Evolutionary conservation across 2,888 invertebrate species (phyloP), one percentile per base, ranked within the genome.

Genomic region (Plebejus anna): DNA sequence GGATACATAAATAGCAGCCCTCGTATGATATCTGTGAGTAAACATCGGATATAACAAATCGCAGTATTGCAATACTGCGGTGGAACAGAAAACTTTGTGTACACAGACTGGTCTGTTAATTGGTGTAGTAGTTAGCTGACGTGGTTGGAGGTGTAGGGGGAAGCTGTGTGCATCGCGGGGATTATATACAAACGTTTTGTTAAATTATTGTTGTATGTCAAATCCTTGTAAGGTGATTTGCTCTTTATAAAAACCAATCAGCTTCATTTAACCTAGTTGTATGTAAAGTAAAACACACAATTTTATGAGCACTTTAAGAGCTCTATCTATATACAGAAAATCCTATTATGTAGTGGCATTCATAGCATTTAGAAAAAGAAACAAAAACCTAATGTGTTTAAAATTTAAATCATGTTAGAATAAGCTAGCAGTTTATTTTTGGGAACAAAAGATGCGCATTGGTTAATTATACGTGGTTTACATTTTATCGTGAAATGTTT

Each of bases 91-190:
- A 36, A 36, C 66, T 66, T 32, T 4, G 32, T 66, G 66, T 66
- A 66, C 66, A 66, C 32, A 36, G 13, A 22, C 13, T 13, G 11
- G 66, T 66, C 66, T 66, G 66, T 66, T 66, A 66, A 66, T 66
- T 66, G 66, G 66, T 4, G 66, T 66, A 36, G 32, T 32, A 32
- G 66, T 66, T 66, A 66, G 66, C 66, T 32, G 32, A 66, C 66
- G 32, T 1, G 66, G 55, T 55, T 16, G 55, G 9, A 51, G 11
- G 16, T 4, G 16, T 13, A 4, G 4, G 55, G 55, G 16, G 55
- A 13, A 7, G 55, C 16, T 16, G 55, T 13, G 13, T 55, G 55
- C 55, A 55, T 55, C 16, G 16, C 55, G 13, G 55, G 55, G 13
- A 55, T 16, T 55, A 55, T 16, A 55, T 55, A 55, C 16, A 47